Evolutionary conservation across 2,888 invertebrate genomes (phyloP), one percentile per base, ranked within the genome.

Genomic region (Sminthurinus aureus): DNA sequence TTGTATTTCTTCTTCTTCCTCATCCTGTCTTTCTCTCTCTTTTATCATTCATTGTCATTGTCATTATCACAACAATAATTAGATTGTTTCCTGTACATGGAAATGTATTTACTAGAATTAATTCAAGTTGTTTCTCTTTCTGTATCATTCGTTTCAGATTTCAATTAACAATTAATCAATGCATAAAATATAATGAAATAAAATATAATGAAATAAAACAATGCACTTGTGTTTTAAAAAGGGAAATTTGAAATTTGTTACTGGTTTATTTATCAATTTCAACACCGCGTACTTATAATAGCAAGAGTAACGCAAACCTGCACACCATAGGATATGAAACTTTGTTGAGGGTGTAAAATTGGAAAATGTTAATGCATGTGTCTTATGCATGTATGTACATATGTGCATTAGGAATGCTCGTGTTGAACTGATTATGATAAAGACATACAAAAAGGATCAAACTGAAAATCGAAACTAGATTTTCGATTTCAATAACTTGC

Each of bases 401-500:
- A n/a, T n/a, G n/a, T n/a, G n/a, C n/a, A n/a, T n/a, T n/a, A 38
- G 38, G 3, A 38, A 4, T 38, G 3, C 38, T 18, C n/a, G 64
- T 4, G n/a, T 64, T 13, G 64, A 64, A 9, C 15, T 64, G n/a
- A 64, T 13, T 18, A 18, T 18, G 67, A 18, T 22, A 26, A 71
- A 12, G 11, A 22, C 6, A 13, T 11, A 12, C n/a, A 13, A 71
- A 15, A 71, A 81, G 52, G n/a, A 75, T 69, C 0, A 77, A 82
- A 77, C 51, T 67, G 51, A 71, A 76, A 82, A 71, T 67, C 15
- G 58, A 67, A 82, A 71, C 69, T 52, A 26, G 66, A 81, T 81
- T 81, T 80, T 81, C 81, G 74, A 81, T 81, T 81, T 81, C 81
- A 74, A 38, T 38, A 71, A 71, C 13, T 78, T 78, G 82, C 71